Base-by-base conservation (phyloP, 1,140 invertebrate species). In the Drosophila tropicalis region DNA sequence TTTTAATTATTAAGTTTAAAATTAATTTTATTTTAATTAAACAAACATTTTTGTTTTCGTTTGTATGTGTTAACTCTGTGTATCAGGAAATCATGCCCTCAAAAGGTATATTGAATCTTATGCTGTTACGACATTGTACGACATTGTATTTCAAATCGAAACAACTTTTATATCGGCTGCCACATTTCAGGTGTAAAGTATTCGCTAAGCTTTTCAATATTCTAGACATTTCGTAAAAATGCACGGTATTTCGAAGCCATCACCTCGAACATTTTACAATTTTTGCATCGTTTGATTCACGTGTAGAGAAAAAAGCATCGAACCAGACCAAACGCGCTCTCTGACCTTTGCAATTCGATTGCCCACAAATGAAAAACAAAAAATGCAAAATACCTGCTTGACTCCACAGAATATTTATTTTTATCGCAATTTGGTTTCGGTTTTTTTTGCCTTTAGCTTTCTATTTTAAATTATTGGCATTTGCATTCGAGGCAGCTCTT, bases 341-440 rank as follows among this genome's bases (percentile, higher is more conserved):
- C 15, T 77, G 75, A 77, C 75, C 74, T 77, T 77, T 77, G 73
- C 73, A 76, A 68, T 76, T 51, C 57, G 47, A 71, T 36, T 71
- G 57, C 19, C 65, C 57, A 77, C 76, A 66, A 77, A 77, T 77
- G 61, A 76, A 25, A 25, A 25, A 57, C 56, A 32, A 41, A 36
- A 67, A 61, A 25, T 13, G 12, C 36, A 41, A 74, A 75, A 67
- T 62, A 22, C 32, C 10, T 29, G 63, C 19, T 56, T 57, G n/a
- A 12, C 32, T 25, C 44, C 36, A 10, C 10, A 12, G 44, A 22
- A 51, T 3, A 25, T 63, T 76, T 75, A 39, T 64, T 76, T 76
- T 61, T 62, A 62, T 65, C 10, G 55, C 61, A 19, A 41, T 66
- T 70, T 51, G 3, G 19, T 51, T 51, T 17, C 9, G 5, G 9